phyloP scores from a whole-genome alignment of 2,888 invertebrate genomes.

The Danaus chrysippus region DNA sequence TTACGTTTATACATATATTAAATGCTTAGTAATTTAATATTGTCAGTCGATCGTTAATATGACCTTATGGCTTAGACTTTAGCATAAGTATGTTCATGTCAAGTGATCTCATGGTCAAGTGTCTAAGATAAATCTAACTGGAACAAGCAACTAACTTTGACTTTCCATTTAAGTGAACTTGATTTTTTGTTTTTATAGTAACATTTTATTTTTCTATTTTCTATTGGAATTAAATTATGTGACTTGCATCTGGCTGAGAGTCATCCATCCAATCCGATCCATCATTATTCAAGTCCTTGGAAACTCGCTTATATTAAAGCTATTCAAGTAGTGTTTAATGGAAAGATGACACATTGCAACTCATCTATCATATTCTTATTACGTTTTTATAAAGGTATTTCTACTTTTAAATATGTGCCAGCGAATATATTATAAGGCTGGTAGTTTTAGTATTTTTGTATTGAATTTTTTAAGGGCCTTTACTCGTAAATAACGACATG shows the following conservation, averaged over 20 bases:
- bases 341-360: constrained; percentile 29
- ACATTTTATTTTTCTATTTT: too few species aligned
- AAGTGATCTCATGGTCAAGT: constrained; percentile 5
- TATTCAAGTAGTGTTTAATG: constrained; percentile 17
- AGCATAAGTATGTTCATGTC: constrained; percentile 1
- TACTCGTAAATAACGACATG: not conserved
- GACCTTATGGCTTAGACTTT: constrained; percentile 5
- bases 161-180: too few species aligned
- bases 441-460: not conserved
- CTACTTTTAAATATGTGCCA: too few species aligned
- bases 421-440: too few species aligned
- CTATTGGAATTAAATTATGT: too few species aligned
- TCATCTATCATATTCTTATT: constrained; percentile 44
- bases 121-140: not conserved
- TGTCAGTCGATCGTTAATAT: not conserved
- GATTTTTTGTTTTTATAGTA: too few species aligned
- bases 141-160: too few species aligned
- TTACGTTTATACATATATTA: not conserved
- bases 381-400: constrained; percentile 18
- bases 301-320: constrained; percentile 3
- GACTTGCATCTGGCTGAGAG: not conserved
- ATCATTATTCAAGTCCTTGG: constrained; percentile 5
- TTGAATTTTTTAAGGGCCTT: not conserved
- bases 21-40: constrained; percentile 5
- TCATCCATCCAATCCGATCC: not conserved